A percentile compares a stretch with the other conserved stretches of the same genome.
phyloP scores from a whole-genome alignment of 2,113 vertebrate species.

The Bostrychus sinensis region DNA sequence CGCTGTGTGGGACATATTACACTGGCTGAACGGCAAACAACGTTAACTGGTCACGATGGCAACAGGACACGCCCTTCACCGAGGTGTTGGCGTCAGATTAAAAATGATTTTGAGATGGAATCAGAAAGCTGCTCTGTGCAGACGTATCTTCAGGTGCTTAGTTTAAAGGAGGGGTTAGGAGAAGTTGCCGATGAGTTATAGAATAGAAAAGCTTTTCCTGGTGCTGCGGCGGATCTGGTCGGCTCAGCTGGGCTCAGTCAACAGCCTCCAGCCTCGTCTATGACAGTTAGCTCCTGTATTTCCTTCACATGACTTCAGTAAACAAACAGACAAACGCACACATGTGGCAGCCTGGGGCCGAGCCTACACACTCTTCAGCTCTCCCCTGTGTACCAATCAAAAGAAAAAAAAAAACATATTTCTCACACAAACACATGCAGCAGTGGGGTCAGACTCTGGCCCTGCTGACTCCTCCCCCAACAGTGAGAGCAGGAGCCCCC shows the following conservation, averaged over 20 bases:
- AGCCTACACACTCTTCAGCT: neutral
- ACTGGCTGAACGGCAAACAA: neutral
- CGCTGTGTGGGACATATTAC: neutral
- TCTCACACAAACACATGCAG: too few species aligned
- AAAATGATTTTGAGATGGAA: neutral
- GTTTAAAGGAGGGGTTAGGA: too few species aligned
- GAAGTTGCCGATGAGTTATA: too few species aligned
- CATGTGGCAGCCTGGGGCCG: neutral
- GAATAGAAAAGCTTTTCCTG: too few species aligned
- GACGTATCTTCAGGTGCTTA: too few species aligned
- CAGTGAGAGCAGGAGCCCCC: too few species aligned
- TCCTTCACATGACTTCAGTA: slow-evolving; percentile 6
- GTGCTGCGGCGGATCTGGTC: neutral
- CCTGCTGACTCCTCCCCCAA: too few species aligned
- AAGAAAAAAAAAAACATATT: too few species aligned
- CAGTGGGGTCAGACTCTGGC: too few species aligned
- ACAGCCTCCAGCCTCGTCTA: neutral
- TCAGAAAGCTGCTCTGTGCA: too few species aligned
- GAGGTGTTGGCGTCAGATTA: neutral
- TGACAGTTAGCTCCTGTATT: neutral
- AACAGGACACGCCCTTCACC: neutral
- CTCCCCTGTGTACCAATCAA: neutral
- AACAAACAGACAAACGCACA: neutral
- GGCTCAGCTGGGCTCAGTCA: neutral
- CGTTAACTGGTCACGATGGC: neutral